phyloP scores from a whole-genome alignment of 2,113 vertebrate genomes.

The Syrrhaptes paradoxus region DNA sequence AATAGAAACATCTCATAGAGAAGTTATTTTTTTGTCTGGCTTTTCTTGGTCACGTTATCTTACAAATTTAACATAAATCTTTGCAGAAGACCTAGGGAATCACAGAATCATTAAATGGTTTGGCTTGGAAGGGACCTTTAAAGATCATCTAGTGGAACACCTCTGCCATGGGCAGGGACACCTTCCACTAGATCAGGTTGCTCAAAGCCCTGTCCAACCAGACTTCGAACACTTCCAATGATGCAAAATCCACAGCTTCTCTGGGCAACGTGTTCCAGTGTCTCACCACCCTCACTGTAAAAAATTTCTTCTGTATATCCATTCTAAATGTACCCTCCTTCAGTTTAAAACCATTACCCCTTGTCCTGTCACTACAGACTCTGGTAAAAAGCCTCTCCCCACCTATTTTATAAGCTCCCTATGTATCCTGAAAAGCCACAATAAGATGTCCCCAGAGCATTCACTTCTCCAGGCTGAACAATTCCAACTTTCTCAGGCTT shows the following conservation, averaged over 20 bases:
- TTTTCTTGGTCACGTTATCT: background rate
- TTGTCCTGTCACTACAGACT: background rate
- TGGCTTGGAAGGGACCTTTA: background rate
- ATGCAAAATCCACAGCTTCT: no score
- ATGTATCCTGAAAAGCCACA: background rate
- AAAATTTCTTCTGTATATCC: no score
- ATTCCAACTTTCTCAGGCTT: background rate
- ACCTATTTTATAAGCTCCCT: background rate
- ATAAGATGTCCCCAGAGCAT: background rate
- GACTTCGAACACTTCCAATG: no score
- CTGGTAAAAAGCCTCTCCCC: background rate
- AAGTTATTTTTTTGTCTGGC: background rate
- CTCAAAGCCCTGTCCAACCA: background rate
- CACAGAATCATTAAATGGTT: background rate
- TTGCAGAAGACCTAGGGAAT: background rate
- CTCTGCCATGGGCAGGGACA: background rate
- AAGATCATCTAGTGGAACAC: background rate
- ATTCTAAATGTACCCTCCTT: no score
- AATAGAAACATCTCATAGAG: background rate
- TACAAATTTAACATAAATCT: background rate
- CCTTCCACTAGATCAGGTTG: background rate
- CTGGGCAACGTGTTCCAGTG: no score
- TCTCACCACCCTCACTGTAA: no score
- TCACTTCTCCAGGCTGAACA: background rate
- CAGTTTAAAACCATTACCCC: no score